phyloP scores from a whole-genome alignment of 2,113 vertebrate genomes.

The Coturnix japonica region DNA sequence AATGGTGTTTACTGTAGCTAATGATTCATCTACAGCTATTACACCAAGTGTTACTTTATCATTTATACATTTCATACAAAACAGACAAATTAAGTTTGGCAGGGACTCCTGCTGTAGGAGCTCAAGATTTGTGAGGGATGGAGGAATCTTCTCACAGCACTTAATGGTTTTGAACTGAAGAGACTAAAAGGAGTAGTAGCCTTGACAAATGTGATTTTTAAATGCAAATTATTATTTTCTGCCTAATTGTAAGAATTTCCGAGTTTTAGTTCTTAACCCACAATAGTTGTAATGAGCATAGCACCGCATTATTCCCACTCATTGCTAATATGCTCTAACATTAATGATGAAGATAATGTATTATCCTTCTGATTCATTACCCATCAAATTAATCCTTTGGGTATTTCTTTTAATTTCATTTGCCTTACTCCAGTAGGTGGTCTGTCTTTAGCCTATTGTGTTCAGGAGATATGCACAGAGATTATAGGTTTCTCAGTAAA shows the following conservation, averaged over 20 bases:
- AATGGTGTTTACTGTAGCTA: constrained; percentile 54
- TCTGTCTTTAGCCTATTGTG: neutral
- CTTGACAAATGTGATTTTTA: neutral
- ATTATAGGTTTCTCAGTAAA: neutral
- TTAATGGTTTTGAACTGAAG: neutral
- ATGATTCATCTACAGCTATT: constrained; percentile 51
- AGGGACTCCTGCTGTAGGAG: neutral
- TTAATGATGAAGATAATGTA: neutral
- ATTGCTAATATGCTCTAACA: neutral
- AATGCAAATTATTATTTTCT: neutral
- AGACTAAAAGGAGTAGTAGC: neutral
- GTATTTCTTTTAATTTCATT: neutral
- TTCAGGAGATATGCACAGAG: neutral
- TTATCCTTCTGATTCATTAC: neutral
- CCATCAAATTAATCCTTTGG: neutral
- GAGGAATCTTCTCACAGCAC: neutral
- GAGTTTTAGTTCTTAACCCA: neutral
- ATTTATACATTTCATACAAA: constrained; percentile 12
- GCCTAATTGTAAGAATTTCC: neutral
- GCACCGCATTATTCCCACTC: neutral
- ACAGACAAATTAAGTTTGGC: constrained; percentile 46
- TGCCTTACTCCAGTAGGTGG: neutral
- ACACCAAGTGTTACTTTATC: constrained; percentile 32
- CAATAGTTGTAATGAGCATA: neutral
- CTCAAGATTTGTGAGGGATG: neutral